Percentiles rank a stretch among this genome's conserved stretches.
These are phyloP conservation scores for Malaclemys terrapin DNA, from an alignment of 2,113 vertebrate genomes.

Conservation along the genomic window DNA sequence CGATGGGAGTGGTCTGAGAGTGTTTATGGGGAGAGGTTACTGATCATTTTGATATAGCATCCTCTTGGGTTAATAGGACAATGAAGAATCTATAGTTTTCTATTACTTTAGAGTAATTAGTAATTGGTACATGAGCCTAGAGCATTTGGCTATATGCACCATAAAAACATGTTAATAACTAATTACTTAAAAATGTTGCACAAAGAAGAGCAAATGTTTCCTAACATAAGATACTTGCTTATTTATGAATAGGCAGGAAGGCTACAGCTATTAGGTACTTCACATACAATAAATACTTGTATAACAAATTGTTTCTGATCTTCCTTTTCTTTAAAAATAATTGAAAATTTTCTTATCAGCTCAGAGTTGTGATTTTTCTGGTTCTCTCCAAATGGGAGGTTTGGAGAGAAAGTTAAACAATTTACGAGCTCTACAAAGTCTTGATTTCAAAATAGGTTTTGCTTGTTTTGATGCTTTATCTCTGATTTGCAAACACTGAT, in stretches of 20 bases:
- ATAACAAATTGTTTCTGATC: neutral
- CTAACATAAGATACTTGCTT: neutral
- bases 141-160: neutral
- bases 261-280: neutral
- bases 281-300: neutral
- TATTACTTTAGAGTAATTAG: neutral
- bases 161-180: neutral
- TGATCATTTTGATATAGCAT: neutral
- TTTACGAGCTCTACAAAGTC: neutral
- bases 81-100: neutral
- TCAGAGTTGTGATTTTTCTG: fast-evolving
- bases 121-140: neutral
- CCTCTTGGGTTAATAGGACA: neutral
- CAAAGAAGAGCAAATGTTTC: neutral
- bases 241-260: neutral
- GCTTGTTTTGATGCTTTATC: neutral
- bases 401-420: neutral
- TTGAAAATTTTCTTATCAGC: neutral
- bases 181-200: neutral
- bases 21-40: neutral
- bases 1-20: neutral
- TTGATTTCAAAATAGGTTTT: neutral
- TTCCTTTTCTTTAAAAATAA: neutral
- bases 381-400: neutral
- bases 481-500: neutral